Percentiles rank a stretch among this genome's conserved stretches.
phyloP scores from a whole-genome alignment of 2,113 vertebrate species.

The Trochalopteron elliotii region DNA sequence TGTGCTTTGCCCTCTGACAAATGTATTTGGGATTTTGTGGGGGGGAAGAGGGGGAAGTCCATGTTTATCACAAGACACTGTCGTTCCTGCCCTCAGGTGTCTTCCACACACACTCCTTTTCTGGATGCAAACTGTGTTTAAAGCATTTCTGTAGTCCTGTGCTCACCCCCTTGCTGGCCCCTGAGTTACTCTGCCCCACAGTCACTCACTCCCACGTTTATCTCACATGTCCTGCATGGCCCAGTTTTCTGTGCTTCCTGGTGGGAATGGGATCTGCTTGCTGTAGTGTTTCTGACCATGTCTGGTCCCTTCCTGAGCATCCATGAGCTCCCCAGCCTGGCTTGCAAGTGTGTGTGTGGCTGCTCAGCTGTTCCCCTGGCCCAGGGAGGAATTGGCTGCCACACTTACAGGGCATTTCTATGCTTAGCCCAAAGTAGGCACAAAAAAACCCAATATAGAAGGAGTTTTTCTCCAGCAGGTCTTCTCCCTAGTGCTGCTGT shows the following conservation, averaged over 20 bases:
- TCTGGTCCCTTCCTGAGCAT: neutral
- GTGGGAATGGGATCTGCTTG: neutral
- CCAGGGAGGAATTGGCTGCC: neutral
- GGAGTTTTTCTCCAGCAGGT: neutral
- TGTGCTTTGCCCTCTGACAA: neutral
- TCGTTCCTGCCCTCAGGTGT: neutral
- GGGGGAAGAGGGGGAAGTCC: neutral
- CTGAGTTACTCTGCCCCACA: neutral
- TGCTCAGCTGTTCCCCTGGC: neutral
- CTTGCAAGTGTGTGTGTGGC: fast-evolving
- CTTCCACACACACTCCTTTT: neutral
- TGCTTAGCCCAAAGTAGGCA: neutral
- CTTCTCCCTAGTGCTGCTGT: neutral
- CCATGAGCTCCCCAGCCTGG: neutral
- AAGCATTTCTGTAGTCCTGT: neutral
- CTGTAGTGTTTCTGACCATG: neutral
- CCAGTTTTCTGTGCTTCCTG: neutral
- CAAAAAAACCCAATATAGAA: neutral
- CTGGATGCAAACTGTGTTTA: neutral
- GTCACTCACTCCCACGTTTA: fast-evolving
- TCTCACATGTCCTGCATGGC: neutral
- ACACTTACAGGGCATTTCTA: neutral
- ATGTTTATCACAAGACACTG: neutral
- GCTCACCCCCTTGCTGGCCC: neutral
- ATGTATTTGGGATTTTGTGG: neutral